Evolutionary conservation across 1,140 invertebrate species (phyloP), one percentile per base, ranked within the genome.

Genomic region (Nasonia longicornis): DNA sequence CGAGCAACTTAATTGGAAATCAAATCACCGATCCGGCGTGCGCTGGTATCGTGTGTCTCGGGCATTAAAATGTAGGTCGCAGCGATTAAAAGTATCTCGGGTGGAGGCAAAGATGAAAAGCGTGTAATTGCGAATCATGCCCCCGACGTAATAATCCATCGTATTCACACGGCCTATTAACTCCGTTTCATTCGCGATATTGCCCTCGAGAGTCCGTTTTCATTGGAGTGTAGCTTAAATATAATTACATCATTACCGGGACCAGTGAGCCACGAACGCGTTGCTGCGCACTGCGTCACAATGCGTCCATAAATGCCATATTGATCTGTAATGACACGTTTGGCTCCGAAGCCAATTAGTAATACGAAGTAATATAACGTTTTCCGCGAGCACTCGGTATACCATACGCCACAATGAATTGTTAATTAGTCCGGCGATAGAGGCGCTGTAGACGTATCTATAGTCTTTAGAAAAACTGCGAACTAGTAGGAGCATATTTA

Each of bases 171-270:
- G 73, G 26, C 64, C 52, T 66, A 76, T 76, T 66, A 42, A 42
- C 35, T 76, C 20, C 29, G 29, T 26, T 76, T 66, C 63, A 66
- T 76, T 76, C 42, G 29, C 48, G 29, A 66, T 26, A 26, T 22
- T 66, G 58, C 14, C 0, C 14, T 26, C 26, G 26, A 26, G 22
- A 38, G 42, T 66, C 20, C 10, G 48, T 76, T 66, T 64, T 66
- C 74, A 42, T 58, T 75, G 31, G 52, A 76, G 63, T 35, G 31
- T 42, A 31, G 74, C 52, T 76, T 42, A 70, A 78, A 78, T 70
- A 78, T 70, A 78, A 78, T 69, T 69, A 78, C 76, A 31, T 78
- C 76, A 52, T 78, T 69, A 78, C 4, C 26, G 38, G 12, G n/a
- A 0, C 63, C 74, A 76, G 10, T 48, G 64, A 69, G 64, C 76